These are phyloP conservation scores for Pangasius krempfi DNA, from an alignment of 2,797 vertebrate genomes.

Conservation along the genomic window DNA sequence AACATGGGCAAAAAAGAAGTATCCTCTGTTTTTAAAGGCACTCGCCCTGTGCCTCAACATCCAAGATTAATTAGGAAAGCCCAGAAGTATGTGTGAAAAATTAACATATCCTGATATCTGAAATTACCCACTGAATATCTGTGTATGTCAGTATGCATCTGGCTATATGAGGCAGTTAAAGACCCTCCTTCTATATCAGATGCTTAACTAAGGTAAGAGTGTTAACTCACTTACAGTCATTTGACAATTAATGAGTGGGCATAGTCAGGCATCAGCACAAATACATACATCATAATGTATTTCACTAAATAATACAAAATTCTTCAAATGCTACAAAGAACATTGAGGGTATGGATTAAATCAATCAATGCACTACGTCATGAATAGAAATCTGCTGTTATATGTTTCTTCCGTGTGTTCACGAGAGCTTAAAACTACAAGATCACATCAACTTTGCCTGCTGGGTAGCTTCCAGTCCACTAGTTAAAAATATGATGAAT, in stretches of 20 bases:
- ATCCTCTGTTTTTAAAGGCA: slow-evolving; percentile 61
- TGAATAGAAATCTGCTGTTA: neutral
- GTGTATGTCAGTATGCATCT: neutral
- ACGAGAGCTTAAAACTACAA: neutral
- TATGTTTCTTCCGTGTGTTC: neutral
- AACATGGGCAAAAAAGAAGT: slow-evolving; percentile 60
- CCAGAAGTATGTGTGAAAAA: slow-evolving; percentile 35
- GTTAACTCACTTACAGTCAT: neutral
- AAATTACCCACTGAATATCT: neutral
- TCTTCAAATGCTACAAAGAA: neutral
- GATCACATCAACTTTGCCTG: neutral
- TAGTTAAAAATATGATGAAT: slow-evolving; percentile 9
- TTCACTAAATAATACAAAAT: neutral
- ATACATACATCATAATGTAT: neutral
- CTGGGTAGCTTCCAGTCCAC: too few species aligned
- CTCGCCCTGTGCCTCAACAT: slow-evolving; percentile 48
- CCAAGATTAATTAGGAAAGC: slow-evolving; percentile 36
- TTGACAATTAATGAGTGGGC: neutral
- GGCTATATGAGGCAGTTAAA: neutral
- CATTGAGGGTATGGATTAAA: too few species aligned
- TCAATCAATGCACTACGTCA: neutral
- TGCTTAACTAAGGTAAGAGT: neutral
- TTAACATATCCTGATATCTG: neutral
- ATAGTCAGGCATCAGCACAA: neutral
- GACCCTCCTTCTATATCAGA: neutral